Base-by-base conservation (phyloP, 2,113 vertebrate species). In the Vicugna pacos region DNA sequence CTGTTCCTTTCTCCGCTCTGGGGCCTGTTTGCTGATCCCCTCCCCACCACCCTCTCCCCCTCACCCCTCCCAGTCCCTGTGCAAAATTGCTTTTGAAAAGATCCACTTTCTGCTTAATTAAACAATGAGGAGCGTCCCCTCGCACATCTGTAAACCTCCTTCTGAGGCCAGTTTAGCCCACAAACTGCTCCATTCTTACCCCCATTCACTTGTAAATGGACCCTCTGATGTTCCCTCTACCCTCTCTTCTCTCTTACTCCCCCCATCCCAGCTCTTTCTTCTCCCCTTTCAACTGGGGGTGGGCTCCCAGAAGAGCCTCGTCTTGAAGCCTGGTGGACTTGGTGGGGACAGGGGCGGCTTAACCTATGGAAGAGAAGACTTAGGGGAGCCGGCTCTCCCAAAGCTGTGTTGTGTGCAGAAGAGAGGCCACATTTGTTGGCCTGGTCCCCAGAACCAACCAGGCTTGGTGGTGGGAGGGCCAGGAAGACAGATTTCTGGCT, bases 131-230 rank as follows among this genome's bases (percentile, higher is more conserved):
- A 98, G 98, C 98, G 94, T 97, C 98, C 98, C 99, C 98, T 98
- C 98, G 98, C 99, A 99, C 99, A 99, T 99, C 99, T 99, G 99
- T 99, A 99, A 99, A 99, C 98, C 98, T 99, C 99, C 99, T 99
- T 99, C 99, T 98, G 99, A 99, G 98, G 98, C 98, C 98, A 99
- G 99, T 99, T 99, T 99, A 99, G 99, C 98, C 99, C 99, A 98
- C 99, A 99, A 99, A 99, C 99, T 99, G 99, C 99, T 99, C 99
- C 99, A 99, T 99, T 99, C 99, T 99, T 99, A 98, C 97, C 97
- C 97, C 98, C 99, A 99, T 99, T 99, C 99, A 99, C 98, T 99
- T 99, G 99, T 99, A 99, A 99, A 99, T 99, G 65, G 96, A 56
- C 93, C 89, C 97, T 97, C 95, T 75, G 94, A 97, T 94, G 94